phyloP scores from a whole-genome alignment of 2,797 vertebrate species.

The Chaunax sp. region DNA sequence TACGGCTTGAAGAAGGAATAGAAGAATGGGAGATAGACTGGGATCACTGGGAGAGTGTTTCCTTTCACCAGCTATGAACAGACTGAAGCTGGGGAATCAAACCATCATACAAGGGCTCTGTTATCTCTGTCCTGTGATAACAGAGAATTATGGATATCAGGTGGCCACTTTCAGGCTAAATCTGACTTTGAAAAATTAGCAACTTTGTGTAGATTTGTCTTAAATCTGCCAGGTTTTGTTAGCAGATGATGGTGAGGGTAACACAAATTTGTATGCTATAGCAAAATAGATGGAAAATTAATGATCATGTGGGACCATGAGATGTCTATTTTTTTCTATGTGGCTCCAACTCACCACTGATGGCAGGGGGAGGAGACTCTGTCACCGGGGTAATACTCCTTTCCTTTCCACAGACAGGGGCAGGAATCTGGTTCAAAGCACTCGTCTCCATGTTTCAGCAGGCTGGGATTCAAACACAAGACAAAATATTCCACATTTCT shows the following conservation, averaged over 20 bases:
- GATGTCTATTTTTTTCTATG: neutral
- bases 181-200: slow-evolving; percentile 59
- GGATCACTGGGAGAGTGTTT: slow-evolving; percentile 74
- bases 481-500: neutral
- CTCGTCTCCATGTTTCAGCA: slow-evolving; percentile 92
- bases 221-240: slow-evolving; percentile 43
- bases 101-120: slow-evolving; percentile 75
- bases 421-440: slow-evolving; percentile 91
- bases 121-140: slow-evolving; percentile 60
- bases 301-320: neutral
- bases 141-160: slow-evolving; percentile 75
- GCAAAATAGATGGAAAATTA: slow-evolving; percentile 1
- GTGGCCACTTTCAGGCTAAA: slow-evolving; percentile 61
- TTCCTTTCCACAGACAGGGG: slow-evolving; percentile 96
- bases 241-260: neutral
- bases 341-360: slow-evolving; percentile 86
- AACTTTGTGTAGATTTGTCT: slow-evolving; percentile 43
- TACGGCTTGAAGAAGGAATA: slow-evolving; percentile 59
- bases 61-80: slow-evolving; percentile 64
- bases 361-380: slow-evolving; percentile 91
- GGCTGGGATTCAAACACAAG: slow-evolving; percentile 71
- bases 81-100: slow-evolving; percentile 66
- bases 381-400: slow-evolving; percentile 95
- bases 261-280: slow-evolving; percentile 34
- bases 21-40: slow-evolving; percentile 61